These are phyloP conservation scores for Astyanax mexicanus DNA, from an alignment of 2,797 vertebrate genomes.

Conservation along the genomic window DNA sequence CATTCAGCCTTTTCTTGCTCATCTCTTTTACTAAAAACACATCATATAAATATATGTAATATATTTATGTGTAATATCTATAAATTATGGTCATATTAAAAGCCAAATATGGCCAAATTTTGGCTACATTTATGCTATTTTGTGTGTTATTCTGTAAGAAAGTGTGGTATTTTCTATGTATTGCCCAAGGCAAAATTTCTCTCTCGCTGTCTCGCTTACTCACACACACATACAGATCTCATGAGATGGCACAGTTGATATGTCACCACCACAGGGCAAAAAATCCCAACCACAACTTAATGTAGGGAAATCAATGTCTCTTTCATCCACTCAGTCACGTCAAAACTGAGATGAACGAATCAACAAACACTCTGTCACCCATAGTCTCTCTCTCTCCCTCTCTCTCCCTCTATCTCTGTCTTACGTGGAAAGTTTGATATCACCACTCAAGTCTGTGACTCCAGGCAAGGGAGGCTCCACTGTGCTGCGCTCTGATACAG, in stretches of 20 bases:
- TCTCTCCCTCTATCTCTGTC: conserved; percentile 45
- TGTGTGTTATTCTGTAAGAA: not conserved
- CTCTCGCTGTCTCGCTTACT: too few species aligned
- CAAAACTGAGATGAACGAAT: conserved; percentile 52
- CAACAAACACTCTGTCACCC: conserved; percentile 58
- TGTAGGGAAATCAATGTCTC: conserved; percentile 66
- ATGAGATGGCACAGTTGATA: conserved; percentile 64
- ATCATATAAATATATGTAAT: too few species aligned
- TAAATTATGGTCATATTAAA: too few species aligned
- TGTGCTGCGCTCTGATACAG: conserved; percentile 69
- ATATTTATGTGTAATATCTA: too few species aligned
- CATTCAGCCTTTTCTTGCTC: too few species aligned
- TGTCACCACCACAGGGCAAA: conserved; percentile 40
- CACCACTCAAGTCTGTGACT: conserved; percentile 63
- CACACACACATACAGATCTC: conserved; percentile 1
- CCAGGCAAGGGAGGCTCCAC: conserved; percentile 59
- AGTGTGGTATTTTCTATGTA: not conserved
- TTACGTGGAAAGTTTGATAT: conserved; percentile 67
- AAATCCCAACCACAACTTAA: conserved; percentile 49
- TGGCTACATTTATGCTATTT: not conserved
- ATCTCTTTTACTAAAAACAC: too few species aligned
- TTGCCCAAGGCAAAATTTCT: not conserved
- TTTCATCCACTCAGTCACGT: conserved; percentile 66
- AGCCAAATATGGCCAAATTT: not conserved
- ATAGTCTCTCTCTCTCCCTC: conserved; percentile 50